Conservation (phyloP, 2,797 vertebrate species). For the Pangasius macronema region DNA sequence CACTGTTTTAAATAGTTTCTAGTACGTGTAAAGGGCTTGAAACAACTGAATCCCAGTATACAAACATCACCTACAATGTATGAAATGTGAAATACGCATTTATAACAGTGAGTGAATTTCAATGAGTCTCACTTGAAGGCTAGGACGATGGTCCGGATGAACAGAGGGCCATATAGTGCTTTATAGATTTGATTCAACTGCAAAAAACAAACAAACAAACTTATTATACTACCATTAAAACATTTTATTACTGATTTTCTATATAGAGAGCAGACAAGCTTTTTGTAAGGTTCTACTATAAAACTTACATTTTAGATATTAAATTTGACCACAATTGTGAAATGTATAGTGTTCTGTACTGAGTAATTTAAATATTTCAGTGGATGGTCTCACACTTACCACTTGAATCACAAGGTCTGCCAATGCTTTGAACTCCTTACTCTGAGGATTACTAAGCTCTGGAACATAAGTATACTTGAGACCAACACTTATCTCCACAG, state of each 20-base stretch:
- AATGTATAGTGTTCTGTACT: not conserved
- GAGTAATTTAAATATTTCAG: not conserved
- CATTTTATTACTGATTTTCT: not conserved
- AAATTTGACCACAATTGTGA: not conserved
- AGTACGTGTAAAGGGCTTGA: not conserved
- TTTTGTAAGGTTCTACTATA: not conserved
- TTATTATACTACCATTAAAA: not conserved
- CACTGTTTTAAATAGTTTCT: not conserved
- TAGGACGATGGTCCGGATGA: slow-evolving; percentile 30
- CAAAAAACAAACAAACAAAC: not conserved
- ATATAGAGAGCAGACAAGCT: not conserved
- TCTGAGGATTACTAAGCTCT: not conserved
- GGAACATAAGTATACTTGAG: not conserved
- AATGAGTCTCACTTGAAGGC: slow-evolving; percentile 38
- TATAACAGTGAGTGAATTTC: not conserved
- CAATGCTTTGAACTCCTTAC: not conserved
- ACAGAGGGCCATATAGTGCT: not conserved
- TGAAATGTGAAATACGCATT: not conserved
- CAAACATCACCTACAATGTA: not conserved
- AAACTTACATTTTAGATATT: not conserved
- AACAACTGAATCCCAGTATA: not conserved
- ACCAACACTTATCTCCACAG: slow-evolving; percentile 21
- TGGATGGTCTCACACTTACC: slow-evolving; percentile 1
- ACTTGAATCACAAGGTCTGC: accelerated
- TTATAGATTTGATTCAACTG: slow-evolving; percentile 47